Evolutionary conservation across 2,888 invertebrate genomes (phyloP).

Genomic region (Protodeltote pygarga): DNA sequence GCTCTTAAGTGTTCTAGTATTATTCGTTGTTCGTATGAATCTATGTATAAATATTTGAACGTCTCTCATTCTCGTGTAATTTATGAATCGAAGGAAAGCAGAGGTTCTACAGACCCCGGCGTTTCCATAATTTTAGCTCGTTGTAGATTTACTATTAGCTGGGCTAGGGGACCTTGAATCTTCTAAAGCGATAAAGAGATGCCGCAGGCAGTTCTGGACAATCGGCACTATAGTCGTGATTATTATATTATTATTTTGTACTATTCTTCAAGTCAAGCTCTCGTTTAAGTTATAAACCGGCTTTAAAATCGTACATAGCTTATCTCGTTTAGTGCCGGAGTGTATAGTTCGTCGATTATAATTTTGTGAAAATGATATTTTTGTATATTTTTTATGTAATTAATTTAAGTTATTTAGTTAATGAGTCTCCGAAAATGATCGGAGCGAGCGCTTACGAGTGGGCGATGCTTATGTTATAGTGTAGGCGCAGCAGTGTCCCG

Average conservation of each 20-base stretch:
- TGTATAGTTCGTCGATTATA: conserved; percentile 85
- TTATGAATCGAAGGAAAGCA: conserved; percentile 82
- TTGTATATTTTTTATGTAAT: conserved; percentile 86
- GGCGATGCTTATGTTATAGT: conserved; percentile 74
- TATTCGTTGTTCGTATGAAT: conserved; percentile 87
- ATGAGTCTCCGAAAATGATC: conserved; percentile 63
- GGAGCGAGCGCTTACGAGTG: conserved; percentile 69
- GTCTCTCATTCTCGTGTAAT: conserved; percentile 86
- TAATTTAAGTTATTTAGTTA: conserved; percentile 83
- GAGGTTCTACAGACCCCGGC: conserved; percentile 69
- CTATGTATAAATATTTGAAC: conserved; percentile 87
- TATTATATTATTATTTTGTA: conserved; percentile 79
- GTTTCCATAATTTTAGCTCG: conserved; percentile 83
- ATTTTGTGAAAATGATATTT: conserved; percentile 87
- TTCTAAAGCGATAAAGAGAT: conserved; percentile 76
- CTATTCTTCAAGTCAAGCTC: conserved; percentile 83
- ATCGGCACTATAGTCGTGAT: conserved; percentile 87
- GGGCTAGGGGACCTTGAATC: conserved; percentile 87
- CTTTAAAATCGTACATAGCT: conserved; percentile 83
- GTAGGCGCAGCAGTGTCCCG: conserved; percentile 51
- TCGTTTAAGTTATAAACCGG: conserved; percentile 85
- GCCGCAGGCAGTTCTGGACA: conserved; percentile 86
- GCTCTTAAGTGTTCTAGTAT: conserved; percentile 85
- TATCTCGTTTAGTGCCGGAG: conserved; percentile 83
- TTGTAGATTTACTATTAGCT: conserved; percentile 86